Conservation (phyloP, 2,113 vertebrate species). For the Puntigrus tetrazona region DNA sequence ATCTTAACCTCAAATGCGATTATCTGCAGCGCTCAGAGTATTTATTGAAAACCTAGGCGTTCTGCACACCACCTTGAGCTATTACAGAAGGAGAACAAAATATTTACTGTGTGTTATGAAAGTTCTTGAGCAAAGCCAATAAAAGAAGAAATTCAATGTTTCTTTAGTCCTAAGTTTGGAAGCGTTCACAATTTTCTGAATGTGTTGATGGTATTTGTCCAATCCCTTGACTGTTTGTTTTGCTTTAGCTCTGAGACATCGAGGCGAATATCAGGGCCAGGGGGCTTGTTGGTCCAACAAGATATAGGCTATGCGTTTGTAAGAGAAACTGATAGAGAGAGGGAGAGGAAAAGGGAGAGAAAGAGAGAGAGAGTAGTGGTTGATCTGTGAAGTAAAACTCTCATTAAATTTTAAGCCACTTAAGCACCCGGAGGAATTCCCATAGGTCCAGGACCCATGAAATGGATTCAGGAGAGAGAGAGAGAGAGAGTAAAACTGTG, state of each 20-base stretch:
- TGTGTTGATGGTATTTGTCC: constrained; percentile 17
- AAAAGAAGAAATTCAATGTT: neutral
- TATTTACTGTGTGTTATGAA: neutral
- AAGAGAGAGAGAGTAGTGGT: constrained; percentile 63
- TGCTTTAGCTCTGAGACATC: constrained; percentile 46
- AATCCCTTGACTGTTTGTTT: constrained; percentile 25
- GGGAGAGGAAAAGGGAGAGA: constrained; percentile 54
- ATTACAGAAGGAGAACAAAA: neutral
- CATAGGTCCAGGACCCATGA: constrained; percentile 63
- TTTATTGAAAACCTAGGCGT: constrained; percentile 11
- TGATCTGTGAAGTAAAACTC: constrained; percentile 76
- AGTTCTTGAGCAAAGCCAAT: neutral
- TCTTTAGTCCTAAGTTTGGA: neutral
- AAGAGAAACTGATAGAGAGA: constrained; percentile 47
- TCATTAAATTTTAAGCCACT: constrained; percentile 79
- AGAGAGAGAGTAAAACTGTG: constrained; percentile 65
- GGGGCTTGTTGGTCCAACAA: constrained; percentile 58
- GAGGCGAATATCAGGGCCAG: constrained; percentile 51
- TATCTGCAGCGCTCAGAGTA: constrained; percentile 6
- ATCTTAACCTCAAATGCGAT: neutral
- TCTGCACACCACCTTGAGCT: constrained; percentile 7
- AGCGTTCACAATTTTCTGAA: neutral
- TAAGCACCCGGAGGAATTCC: constrained; percentile 69
- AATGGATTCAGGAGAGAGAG: constrained; percentile 65
- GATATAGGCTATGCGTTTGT: constrained; percentile 61